Evolutionary conservation across 2,888 invertebrate species (phyloP).

Genomic region (Blomia tropicalis): DNA sequence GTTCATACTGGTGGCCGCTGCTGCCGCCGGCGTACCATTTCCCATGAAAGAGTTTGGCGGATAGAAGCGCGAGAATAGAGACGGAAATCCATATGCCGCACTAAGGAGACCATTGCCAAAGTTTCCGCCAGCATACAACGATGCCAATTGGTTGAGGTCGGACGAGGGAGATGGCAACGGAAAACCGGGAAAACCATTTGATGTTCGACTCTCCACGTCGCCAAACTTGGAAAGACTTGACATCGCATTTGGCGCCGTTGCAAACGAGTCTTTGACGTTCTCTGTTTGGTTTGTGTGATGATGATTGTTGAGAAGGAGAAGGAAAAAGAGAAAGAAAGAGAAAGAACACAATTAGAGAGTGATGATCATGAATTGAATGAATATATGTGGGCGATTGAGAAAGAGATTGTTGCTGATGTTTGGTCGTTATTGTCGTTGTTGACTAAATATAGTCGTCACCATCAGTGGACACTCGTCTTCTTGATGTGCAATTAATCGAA

Average conservation of each 20-base stretch:
- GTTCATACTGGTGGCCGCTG: not conserved
- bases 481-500: conserved; percentile 7
- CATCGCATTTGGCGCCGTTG: not conserved
- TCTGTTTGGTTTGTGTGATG: not conserved
- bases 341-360: not conserved
- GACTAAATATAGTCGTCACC: conserved; percentile 7
- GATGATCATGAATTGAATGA: too few species aligned
- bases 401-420: too few species aligned
- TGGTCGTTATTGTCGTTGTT: not conserved
- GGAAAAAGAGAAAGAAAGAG: not conserved
- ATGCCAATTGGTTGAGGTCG: conserved; percentile 1
- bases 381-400: too few species aligned
- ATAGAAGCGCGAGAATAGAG: conserved; percentile 18
- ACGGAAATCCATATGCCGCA: conserved; percentile 20
- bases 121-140: not conserved
- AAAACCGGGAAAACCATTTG: conserved; percentile 8
- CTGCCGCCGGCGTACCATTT: too few species aligned
- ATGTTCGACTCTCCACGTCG: not conserved
- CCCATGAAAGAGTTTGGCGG: not conserved
- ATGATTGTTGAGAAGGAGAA: not conserved
- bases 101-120: not conserved
- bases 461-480: conserved; percentile 2
- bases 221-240: not conserved
- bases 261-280: conserved; percentile 5
- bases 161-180: not conserved